Conservation (phyloP, 2,797 vertebrate species). For the Aythya fuligula region DNA sequence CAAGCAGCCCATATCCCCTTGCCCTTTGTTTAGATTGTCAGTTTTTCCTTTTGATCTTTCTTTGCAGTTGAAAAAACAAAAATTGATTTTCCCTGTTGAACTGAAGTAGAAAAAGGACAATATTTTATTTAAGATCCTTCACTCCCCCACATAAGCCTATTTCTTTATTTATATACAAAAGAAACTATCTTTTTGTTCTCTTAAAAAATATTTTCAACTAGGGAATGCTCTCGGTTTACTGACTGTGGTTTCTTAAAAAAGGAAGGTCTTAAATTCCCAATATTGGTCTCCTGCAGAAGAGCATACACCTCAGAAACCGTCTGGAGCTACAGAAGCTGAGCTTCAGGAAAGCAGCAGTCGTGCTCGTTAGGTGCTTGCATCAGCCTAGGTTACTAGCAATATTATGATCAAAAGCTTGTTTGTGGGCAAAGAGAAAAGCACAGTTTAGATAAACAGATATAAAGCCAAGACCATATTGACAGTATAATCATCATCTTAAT, state of each 20-base stretch:
- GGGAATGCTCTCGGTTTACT: background rate
- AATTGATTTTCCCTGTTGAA: slow-evolving; percentile 77
- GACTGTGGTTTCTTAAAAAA: background rate
- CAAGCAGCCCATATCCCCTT: slow-evolving; percentile 45
- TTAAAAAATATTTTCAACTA: slow-evolving; percentile 55
- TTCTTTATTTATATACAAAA: slow-evolving; percentile 72
- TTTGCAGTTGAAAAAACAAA: slow-evolving; percentile 69
- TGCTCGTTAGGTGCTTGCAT: background rate
- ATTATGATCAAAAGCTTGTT: background rate
- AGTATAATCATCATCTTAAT: background rate
- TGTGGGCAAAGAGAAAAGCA: background rate
- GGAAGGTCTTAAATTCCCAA: background rate
- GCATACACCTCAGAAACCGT: background rate
- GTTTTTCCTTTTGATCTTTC: slow-evolving; percentile 75
- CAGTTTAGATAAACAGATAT: background rate
- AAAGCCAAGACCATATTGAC: background rate
- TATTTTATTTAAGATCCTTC: slow-evolving; percentile 78
- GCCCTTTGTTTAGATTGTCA: slow-evolving; percentile 72
- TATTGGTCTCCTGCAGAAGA: background rate
- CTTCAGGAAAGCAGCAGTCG: background rate
- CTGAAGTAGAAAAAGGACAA: slow-evolving; percentile 60
- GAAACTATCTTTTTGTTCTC: slow-evolving; percentile 64
- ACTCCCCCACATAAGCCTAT: slow-evolving; percentile 44
- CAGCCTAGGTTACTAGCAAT: background rate
- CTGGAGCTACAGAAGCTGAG: background rate